phyloP scores from a whole-genome alignment of 2,888 invertebrate species.

The Zaprionus obscuricornis region DNA sequence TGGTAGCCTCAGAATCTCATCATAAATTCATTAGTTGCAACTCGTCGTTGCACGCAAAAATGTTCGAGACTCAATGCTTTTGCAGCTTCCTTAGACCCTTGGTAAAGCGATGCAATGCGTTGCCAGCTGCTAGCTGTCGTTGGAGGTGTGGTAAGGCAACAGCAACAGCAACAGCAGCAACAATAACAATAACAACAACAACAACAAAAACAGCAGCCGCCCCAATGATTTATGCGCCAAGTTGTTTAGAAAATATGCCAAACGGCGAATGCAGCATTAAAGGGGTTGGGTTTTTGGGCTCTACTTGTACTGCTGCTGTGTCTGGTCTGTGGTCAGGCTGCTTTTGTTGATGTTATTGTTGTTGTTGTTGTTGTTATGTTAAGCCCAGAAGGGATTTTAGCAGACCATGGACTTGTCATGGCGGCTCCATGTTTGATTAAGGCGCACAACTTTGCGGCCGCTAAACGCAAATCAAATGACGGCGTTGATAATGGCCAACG shows the following conservation, averaged over 20 bases:
- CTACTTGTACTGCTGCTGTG: too few relatives aligned
- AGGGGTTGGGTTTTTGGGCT: too few relatives aligned
- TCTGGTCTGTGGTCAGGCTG: slow-evolving; percentile 6
- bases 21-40: slow-evolving; percentile 77
- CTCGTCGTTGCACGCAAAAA: slow-evolving; percentile 66
- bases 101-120: slow-evolving; percentile 6
- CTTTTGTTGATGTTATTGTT: background rate
- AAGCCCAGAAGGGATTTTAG: slow-evolving; percentile 67
- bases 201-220: slow-evolving; percentile 41
- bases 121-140: slow-evolving; percentile 62
- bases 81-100: slow-evolving; percentile 15
- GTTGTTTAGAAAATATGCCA: slow-evolving; percentile 78
- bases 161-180: slow-evolving; percentile 21
- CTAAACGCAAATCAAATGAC: slow-evolving; percentile 73
- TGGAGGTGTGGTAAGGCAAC: slow-evolving; percentile 61
- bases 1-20: slow-evolving; percentile 66
- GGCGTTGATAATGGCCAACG: slow-evolving; percentile 71
- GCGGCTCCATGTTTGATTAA: slow-evolving; percentile 70
- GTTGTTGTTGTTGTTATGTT: too few relatives aligned
- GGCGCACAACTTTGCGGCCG: slow-evolving; percentile 50
- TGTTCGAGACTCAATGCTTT: slow-evolving; percentile 8
- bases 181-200: slow-evolving; percentile 33
- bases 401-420: slow-evolving; percentile 54
- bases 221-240: slow-evolving; percentile 72
- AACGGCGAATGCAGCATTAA: too few relatives aligned